These are phyloP conservation scores for Tipula unca DNA, from an alignment of 2,888 invertebrate genomes.

Conservation along the genomic window DNA sequence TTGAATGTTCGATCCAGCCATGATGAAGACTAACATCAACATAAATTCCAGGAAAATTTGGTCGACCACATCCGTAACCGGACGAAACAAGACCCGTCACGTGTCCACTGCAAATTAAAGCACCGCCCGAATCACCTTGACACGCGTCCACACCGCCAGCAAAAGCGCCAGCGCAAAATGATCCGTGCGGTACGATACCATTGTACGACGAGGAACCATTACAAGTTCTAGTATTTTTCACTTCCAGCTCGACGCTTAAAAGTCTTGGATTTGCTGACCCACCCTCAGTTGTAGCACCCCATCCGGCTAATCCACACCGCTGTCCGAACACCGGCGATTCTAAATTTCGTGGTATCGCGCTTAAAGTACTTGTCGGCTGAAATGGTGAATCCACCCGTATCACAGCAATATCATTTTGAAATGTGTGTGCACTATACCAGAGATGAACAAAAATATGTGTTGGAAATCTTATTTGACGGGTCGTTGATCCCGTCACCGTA, in stretches of 20 bases:
- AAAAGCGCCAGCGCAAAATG: slow-evolving; percentile 24
- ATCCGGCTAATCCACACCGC: slow-evolving; percentile 22
- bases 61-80: slow-evolving; percentile 23
- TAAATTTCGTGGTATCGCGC: neutral
- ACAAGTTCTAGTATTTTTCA: slow-evolving; percentile 14
- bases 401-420: slow-evolving; percentile 24
- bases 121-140: slow-evolving; percentile 25
- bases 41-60: slow-evolving; percentile 24
- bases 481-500: neutral
- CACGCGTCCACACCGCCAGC: slow-evolving; percentile 24
- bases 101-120: slow-evolving; percentile 22
- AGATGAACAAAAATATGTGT: slow-evolving; percentile 23
- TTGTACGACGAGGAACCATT: slow-evolving; percentile 21
- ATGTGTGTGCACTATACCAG: neutral
- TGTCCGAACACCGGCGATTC: neutral
- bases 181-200: slow-evolving; percentile 17
- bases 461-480: slow-evolving; percentile 22
- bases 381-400: neutral
- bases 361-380: neutral
- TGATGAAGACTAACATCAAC: slow-evolving; percentile 22
- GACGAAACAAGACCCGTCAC: slow-evolving; percentile 25
- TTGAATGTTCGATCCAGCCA: slow-evolving; percentile 20
- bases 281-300: slow-evolving; percentile 19
- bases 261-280: slow-evolving; percentile 15
- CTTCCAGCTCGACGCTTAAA: slow-evolving; percentile 19